Evolutionary conservation across 1,140 invertebrate species (phyloP), one percentile per base, ranked within the genome.

Genomic region (Ips nitidus): DNA sequence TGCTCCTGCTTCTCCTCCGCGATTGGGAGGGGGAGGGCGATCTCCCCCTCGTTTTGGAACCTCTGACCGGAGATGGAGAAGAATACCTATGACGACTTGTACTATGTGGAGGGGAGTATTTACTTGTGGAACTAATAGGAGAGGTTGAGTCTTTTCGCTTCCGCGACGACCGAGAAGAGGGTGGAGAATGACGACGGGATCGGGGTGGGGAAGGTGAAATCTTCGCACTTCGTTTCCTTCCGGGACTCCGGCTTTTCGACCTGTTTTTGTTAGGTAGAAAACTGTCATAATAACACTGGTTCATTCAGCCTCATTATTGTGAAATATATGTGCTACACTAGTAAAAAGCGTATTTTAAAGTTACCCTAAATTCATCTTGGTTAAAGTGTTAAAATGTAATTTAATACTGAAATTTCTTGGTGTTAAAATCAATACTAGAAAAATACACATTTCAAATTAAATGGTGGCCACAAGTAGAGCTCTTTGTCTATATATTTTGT

Each of bases 221-320:
- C 66, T 74, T 71, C 53, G 71, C 66, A 45, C 60, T 71, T 71
- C 75, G 78, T 74, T 80, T 80, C 52, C 77, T 75, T 41, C 76
- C 41, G 50, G 78, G 79, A 41, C 77, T 78, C 55, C 78, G 75
- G 75, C 77, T 80, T 77, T 78, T 80, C 53, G 79, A 80, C 75
- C 79, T 79, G 76, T 59, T 78, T 73, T 71, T 74, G 53, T 60
- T 67, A 22, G 57, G 66, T 69, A 64, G 61, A 69, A 69, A 65
- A 65, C 60, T 8, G 47, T 69, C 58, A 69, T 61, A 69, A 69
- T 62, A 62, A 42, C 66, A 42, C 7, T 57, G 55, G 8, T 57
- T 22, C 3, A 7, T 52, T 36, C 52, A 52, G 37, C 4, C 22
- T 22, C 22, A 22, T 22, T 22, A 22, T 22, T 22, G 22, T 22